phyloP scores from a whole-genome alignment of 2,888 invertebrate species.

The Lucinisca nassula region DNA sequence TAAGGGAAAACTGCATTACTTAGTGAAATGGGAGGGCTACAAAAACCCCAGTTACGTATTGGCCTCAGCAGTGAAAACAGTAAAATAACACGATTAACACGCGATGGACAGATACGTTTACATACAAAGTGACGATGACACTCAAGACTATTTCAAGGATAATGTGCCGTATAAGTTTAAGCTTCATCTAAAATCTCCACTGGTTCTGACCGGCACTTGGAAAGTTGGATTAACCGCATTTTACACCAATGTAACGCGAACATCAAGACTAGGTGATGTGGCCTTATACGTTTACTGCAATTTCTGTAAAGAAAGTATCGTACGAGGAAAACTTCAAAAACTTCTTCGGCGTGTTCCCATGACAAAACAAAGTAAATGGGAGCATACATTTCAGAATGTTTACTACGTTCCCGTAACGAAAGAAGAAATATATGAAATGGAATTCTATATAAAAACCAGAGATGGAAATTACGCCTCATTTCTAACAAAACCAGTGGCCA shows the following conservation, averaged over 20 bases:
- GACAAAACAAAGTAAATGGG: background rate
- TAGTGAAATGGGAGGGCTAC: background rate
- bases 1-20: conserved; percentile 1
- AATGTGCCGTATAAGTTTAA: background rate
- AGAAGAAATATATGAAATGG: background rate
- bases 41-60: background rate
- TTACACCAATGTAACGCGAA: background rate
- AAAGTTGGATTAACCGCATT: background rate
- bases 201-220: background rate
- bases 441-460: background rate
- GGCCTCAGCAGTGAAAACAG: background rate
- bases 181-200: background rate
- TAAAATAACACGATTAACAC: background rate
- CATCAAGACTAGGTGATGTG: background rate
- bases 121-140: background rate
- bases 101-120: background rate
- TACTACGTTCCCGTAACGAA: background rate
- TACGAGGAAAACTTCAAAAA: background rate
- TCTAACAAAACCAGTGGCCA: background rate
- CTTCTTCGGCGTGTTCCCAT: background rate
- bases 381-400: background rate
- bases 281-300: background rate
- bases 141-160: background rate
- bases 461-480: background rate
- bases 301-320: background rate